phyloP scores from a whole-genome alignment of 2,113 vertebrate genomes.

The Dicentrarchus labrax region DNA sequence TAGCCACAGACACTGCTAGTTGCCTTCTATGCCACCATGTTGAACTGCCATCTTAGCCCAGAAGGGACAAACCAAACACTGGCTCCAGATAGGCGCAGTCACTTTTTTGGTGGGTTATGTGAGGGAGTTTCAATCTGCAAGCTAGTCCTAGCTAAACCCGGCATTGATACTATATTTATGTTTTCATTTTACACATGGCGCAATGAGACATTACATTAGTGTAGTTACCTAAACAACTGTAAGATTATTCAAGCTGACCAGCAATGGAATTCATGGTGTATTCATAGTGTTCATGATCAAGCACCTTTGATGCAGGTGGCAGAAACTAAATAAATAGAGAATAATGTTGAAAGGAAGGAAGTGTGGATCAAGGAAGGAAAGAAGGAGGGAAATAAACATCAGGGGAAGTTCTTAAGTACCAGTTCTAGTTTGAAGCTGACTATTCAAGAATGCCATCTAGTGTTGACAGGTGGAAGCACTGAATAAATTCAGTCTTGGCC shows the following conservation, averaged over 20 bases:
- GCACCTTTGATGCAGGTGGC: slow-evolving; percentile 22
- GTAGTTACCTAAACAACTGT: not conserved
- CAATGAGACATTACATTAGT: not conserved
- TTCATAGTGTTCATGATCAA: slow-evolving; percentile 28
- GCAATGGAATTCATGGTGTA: not conserved
- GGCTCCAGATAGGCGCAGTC: too few relatives aligned
- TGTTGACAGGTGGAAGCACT: slow-evolving; percentile 21
- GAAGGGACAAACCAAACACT: too few relatives aligned
- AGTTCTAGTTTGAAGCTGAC: slow-evolving; percentile 3
- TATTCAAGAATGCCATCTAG: slow-evolving; percentile 80
- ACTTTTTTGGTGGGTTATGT: too few relatives aligned
- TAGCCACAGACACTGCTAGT: too few relatives aligned
- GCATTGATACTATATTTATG: not conserved
- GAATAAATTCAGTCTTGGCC: not conserved
- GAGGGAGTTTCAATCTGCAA: too few relatives aligned
- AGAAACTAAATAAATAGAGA: slow-evolving; percentile 24
- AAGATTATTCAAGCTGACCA: slow-evolving; percentile 12
- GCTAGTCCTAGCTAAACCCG: not conserved
- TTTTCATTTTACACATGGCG: not conserved
- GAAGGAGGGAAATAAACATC: slow-evolving; percentile 1
- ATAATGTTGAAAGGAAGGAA: slow-evolving; percentile 11
- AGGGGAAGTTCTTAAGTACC: not conserved
- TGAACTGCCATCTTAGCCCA: too few relatives aligned
- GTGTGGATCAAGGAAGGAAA: slow-evolving; percentile 24
- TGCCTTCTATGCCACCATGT: too few relatives aligned